These are phyloP conservation scores for Pelmatolapia mariae DNA, from an alignment of 2,113 vertebrate species.

Conservation along the genomic window DNA sequence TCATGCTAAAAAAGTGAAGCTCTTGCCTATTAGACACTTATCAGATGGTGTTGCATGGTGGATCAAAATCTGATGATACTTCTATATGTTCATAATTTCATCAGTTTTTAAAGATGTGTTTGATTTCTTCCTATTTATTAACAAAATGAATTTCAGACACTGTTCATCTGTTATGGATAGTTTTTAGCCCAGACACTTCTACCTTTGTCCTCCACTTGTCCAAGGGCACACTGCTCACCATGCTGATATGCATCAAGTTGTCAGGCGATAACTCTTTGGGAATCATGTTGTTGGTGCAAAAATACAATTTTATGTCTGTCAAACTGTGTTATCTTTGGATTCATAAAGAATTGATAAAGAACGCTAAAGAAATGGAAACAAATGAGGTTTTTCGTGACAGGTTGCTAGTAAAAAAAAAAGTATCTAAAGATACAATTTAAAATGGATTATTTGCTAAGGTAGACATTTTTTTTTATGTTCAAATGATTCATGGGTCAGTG, in stretches of 20 bases:
- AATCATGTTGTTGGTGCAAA: neutral
- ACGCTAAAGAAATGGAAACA: neutral
- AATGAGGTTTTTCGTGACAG: neutral
- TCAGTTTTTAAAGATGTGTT: neutral
- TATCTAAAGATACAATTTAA: neutral
- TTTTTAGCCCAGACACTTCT: neutral
- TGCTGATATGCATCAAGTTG: neutral
- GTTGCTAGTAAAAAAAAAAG: neutral
- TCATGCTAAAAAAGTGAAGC: neutral
- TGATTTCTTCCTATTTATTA: neutral
- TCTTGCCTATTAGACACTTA: neutral
- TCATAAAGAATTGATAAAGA: neutral
- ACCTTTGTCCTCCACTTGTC: neutral
- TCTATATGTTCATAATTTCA: neutral
- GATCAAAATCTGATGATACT: neutral
- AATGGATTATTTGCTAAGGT: neutral
- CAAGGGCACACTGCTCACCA: neutral
- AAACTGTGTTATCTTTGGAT: neutral
- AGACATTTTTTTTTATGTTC: neutral
- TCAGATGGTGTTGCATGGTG: neutral
- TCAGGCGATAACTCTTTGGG: neutral
- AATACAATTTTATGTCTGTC: neutral
- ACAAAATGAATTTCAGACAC: neutral
- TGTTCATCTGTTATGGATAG: neutral
- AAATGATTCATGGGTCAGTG: neutral